These are phyloP conservation scores for Pseudolycoriella hygida DNA, from an alignment of 2,888 invertebrate species.

Conservation along the genomic window DNA sequence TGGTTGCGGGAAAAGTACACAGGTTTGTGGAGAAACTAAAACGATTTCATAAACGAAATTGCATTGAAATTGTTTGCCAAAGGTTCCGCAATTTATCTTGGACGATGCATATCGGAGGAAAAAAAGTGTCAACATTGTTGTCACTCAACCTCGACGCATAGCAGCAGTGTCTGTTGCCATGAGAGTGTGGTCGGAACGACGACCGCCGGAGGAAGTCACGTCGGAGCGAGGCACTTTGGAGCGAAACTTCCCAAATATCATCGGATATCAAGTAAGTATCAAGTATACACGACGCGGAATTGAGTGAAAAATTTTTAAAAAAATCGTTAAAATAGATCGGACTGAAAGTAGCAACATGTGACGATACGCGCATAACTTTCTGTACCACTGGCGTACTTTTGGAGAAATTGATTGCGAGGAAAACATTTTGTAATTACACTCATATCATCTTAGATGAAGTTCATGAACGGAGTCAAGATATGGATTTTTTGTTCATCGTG, in stretches of 20 bases:
- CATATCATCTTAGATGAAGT: conserved; percentile 89
- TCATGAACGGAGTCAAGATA: conserved; percentile 81
- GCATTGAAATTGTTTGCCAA: not conserved
- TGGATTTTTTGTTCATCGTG: conserved; percentile 75
- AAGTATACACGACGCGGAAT: no score
- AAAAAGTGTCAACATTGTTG: conserved; percentile 64
- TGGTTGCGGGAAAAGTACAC: conserved; percentile 87
- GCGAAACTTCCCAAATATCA: conserved; percentile 50
- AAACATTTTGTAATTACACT: conserved; percentile 59
- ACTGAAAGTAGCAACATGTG: conserved; percentile 15
- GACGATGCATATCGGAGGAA: conserved; percentile 48
- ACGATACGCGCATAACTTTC: conserved; percentile 57
- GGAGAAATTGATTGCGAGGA: conserved; percentile 49
- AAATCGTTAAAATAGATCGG: conserved; percentile 17
- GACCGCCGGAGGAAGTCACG: no score
- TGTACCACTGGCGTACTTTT: conserved; percentile 81
- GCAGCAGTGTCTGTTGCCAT: conserved; percentile 82
- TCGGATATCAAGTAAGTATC: conserved; percentile 84
- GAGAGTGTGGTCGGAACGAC: conserved; percentile 66
- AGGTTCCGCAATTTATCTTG: conserved; percentile 80
- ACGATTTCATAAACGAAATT: not conserved
- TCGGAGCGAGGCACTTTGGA: no score
- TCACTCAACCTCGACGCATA: conserved; percentile 86
- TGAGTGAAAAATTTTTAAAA: no score
- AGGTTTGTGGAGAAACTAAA: no score